Percentiles rank a stretch among this genome's conserved stretches.
Conservation (phyloP, 2,888 invertebrate genomes). For the Sinopyrophorus schimmeli region DNA sequence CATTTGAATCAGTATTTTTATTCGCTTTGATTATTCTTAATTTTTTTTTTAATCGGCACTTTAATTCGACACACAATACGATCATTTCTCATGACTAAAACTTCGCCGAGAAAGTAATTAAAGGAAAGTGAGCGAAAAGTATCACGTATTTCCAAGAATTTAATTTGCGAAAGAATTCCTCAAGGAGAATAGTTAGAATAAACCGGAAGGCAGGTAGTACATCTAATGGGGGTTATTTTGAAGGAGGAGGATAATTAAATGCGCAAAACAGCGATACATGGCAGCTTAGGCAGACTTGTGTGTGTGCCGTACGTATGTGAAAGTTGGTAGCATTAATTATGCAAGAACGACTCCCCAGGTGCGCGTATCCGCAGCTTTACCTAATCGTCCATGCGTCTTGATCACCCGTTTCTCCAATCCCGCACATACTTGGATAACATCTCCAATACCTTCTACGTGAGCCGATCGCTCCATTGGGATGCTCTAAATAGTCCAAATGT, state of each 20-base stretch:
- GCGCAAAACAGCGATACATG: slow-evolving; percentile 13
- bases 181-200: too few species aligned
- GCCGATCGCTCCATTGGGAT: slow-evolving; percentile 40
- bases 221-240: slow-evolving; percentile 20
- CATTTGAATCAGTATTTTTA: too few species aligned
- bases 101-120: too few species aligned
- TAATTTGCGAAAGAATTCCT: too few species aligned
- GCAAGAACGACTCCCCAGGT: slow-evolving; percentile 45
- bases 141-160: too few species aligned
- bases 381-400: slow-evolving; percentile 47
- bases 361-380: slow-evolving; percentile 47
- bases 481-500: slow-evolving; percentile 41
- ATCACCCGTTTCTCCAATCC: slow-evolving; percentile 32
- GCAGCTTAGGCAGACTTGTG: slow-evolving; percentile 16
- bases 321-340: slow-evolving; percentile 43
- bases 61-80: too few species aligned
- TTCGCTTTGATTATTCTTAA: too few species aligned
- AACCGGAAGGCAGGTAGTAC: too few species aligned
- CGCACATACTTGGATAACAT: slow-evolving; percentile 30
- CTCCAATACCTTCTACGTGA: slow-evolving; percentile 31
- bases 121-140: too few species aligned
- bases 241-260: slow-evolving; percentile 24
- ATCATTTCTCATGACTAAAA: too few species aligned
- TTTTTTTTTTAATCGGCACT: too few species aligned
- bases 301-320: slow-evolving; percentile 24